Evolutionary conservation across 2,797 vertebrate genomes (phyloP).

Genomic region (Rhinophrynus dorsalis): DNA sequence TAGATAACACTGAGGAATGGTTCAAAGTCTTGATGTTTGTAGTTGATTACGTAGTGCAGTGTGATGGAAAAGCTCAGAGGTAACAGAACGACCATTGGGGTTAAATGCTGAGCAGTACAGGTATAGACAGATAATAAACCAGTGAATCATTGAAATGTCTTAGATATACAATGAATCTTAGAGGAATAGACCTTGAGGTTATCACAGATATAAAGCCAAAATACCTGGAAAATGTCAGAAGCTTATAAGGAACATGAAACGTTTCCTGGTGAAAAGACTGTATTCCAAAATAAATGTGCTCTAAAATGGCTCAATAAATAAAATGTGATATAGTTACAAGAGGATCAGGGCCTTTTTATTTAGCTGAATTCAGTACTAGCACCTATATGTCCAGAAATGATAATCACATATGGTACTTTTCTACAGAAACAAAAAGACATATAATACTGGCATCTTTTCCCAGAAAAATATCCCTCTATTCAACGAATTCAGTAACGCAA

Average conservation of each 20-base stretch:
- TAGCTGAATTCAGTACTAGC: too few species aligned
- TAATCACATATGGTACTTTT: too few species aligned
- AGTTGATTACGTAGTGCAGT: background rate
- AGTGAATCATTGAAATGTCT: conserved; percentile 15
- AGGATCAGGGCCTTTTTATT: too few species aligned
- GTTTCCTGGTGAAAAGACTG: background rate
- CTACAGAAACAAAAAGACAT: too few species aligned
- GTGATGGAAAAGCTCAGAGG: background rate
- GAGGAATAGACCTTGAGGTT: conserved; percentile 7
- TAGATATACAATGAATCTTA: background rate
- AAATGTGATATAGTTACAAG: too few species aligned
- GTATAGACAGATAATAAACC: background rate
- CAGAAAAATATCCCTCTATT: too few species aligned
- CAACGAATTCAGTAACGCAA: too few species aligned
- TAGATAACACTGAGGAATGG: background rate
- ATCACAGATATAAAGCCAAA: background rate
- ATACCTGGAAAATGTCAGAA: conserved; percentile 18
- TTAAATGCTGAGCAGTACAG: background rate
- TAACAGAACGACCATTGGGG: background rate
- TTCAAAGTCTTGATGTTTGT: background rate
- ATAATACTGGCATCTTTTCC: too few species aligned
- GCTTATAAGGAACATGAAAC: background rate
- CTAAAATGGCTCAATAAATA: background rate
- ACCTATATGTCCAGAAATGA: too few species aligned
- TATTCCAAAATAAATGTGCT: background rate